Evolutionary conservation across 1,140 invertebrate species (phyloP), one percentile per base, ranked within the genome.

Genomic region (Calephelis nemesis): DNA sequence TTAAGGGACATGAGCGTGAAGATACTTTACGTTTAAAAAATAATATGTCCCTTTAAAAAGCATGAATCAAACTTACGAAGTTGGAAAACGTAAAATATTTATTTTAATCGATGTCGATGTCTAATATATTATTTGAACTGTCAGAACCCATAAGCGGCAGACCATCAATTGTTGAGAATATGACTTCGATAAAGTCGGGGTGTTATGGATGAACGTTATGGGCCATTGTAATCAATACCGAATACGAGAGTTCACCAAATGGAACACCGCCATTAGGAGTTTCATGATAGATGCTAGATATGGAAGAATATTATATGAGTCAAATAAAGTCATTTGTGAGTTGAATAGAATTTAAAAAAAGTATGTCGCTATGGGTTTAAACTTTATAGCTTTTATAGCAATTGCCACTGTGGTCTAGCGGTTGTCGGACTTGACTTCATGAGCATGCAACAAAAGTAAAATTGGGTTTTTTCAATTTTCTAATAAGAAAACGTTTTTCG

Each of bases 141-240:
- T 48, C 71, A 58, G 64, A 62, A 64, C 47, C 67, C 63, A 50
- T 69, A 74, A 74, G 71, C 54, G 72, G 66, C 63, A 62, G 49
- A 12, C 50, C 65, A 74, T 74, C 68, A 74, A 74, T 72, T 70
- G 71, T 40, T 65, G 47, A 62, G 70, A 73, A 73, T 73, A 73
- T 73, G 72, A 62, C 68, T 69, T 45, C 54, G 72, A 73, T 73
- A 73, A 73, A 73, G 72, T 70, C 62, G 50, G 54, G 52, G 62
- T 68, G 68, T 70, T 52, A 66, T 66, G 54, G 54, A 66, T 40
- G 30, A 47, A 58, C 50, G 65, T 66, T 66, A 58, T 66, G 50
- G 65, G 49, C 50, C 54, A 66, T 66, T 58, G 65, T 58, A 66
- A 66, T 66, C 65, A 66, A 66, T 66, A 49, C 50, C 12, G 49